phyloP scores from a whole-genome alignment of 2,113 vertebrate genomes.

The Romanogobio albipinnatus region DNA sequence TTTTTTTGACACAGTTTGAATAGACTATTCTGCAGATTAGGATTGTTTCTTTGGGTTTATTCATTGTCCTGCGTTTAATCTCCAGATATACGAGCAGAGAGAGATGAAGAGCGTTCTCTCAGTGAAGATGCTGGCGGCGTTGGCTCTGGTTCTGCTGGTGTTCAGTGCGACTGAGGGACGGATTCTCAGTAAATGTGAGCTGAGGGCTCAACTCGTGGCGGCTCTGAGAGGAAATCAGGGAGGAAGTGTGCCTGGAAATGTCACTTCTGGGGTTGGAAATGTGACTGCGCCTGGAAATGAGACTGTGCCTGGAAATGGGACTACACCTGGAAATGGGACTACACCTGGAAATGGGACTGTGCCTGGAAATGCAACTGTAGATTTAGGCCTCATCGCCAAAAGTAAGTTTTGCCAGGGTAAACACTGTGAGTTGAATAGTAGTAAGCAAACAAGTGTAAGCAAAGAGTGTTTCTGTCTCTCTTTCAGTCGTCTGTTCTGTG shows the following conservation, averaged over 20 bases:
- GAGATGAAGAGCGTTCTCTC: background rate
- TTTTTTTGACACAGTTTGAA: background rate
- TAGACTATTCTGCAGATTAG: background rate
- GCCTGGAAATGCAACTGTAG: background rate
- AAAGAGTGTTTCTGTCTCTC: background rate
- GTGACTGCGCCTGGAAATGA: background rate
- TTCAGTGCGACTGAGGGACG: constrained; percentile 32
- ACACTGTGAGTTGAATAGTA: background rate
- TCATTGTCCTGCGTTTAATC: background rate
- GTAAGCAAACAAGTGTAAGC: constrained; percentile 15
- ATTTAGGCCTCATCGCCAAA: background rate
- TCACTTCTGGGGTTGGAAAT: background rate
- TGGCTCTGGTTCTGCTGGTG: constrained; percentile 27
- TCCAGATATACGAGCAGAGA: background rate
- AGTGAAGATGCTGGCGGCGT: constrained; percentile 24
- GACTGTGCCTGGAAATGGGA: background rate
- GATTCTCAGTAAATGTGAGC: constrained; percentile 46
- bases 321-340: background rate
- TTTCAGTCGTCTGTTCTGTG: constrained; percentile 49
- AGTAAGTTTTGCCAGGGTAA: background rate
- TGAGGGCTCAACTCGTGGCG: constrained; percentile 33
- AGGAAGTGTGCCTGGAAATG: constrained; percentile 15
- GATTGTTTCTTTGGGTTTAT: background rate
- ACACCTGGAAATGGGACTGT: background rate
- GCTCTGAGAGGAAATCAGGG: background rate